A percentile compares a stretch with the other conserved stretches of the same genome.
phyloP scores from a whole-genome alignment of 2,888 invertebrate genomes.

The Epirrhoe tristata region DNA sequence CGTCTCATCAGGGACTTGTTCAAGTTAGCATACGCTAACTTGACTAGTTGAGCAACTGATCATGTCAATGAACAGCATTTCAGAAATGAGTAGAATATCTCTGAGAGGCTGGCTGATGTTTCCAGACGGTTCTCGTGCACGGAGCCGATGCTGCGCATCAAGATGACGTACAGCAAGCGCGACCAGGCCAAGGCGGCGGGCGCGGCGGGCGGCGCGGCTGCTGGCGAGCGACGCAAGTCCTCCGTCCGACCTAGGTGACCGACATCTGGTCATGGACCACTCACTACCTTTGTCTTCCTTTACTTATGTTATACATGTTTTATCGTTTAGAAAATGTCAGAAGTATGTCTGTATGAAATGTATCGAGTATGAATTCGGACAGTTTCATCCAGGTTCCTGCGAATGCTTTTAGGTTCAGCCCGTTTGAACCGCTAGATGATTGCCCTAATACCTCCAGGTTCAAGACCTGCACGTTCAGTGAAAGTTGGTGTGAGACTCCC shows the following conservation, averaged over 20 bases:
- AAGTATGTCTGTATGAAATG: no score
- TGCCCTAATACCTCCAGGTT: no score
- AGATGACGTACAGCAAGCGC: slow-evolving; percentile 82
- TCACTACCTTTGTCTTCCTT: no score
- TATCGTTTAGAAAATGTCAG: no score
- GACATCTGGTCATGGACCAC: no score
- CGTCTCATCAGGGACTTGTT: neutral
- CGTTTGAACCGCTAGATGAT: no score
- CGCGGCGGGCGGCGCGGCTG: slow-evolving; percentile 25
- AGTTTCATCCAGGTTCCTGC: no score
- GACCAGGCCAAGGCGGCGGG: slow-evolving; percentile 45
- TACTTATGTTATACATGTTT: no score
- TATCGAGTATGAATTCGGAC: no score
- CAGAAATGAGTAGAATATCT: neutral
- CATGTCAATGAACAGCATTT: neutral
- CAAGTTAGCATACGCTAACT: neutral
- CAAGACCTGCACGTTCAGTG: no score
- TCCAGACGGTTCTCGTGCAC: slow-evolving; percentile 79
- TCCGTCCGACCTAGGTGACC: slow-evolving; percentile 55
- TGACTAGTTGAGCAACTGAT: neutral
- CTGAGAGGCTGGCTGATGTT: neutral
- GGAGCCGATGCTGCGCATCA: slow-evolving; percentile 84
- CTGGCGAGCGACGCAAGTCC: slow-evolving; percentile 36
- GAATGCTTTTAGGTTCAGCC: no score
- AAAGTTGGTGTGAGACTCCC: no score